These are phyloP conservation scores for Lepidocolaptes lacrymiger DNA, from an alignment of 2,797 vertebrate genomes.

Conservation along the genomic window DNA sequence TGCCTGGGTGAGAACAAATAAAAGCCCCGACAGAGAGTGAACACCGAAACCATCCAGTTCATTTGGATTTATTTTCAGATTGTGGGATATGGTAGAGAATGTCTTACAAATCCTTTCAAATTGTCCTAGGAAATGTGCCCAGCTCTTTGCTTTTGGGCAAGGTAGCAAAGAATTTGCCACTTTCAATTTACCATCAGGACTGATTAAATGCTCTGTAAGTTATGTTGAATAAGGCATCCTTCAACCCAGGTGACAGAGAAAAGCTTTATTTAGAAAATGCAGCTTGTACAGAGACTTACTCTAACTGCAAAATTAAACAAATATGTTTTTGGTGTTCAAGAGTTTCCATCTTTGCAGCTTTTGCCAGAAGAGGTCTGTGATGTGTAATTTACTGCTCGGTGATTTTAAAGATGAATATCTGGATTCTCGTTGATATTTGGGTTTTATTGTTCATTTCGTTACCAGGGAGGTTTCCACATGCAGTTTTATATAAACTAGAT, in stretches of 20 bases:
- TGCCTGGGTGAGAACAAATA: neutral
- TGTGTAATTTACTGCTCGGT: constrained; percentile 24
- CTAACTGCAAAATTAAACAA: constrained; percentile 34
- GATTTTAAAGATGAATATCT: constrained; percentile 53
- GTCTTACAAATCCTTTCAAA: neutral
- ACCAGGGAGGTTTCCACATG: constrained; percentile 10
- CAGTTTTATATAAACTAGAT: constrained; percentile 4
- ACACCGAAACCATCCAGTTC: neutral
- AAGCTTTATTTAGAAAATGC: neutral
- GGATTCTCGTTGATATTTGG: constrained; percentile 32
- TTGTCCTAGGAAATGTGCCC: neutral
- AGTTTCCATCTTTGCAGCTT: constrained; percentile 17
- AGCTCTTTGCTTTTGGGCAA: neutral
- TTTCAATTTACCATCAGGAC: neutral
- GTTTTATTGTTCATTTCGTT: constrained; percentile 41
- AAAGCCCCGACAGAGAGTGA: neutral
- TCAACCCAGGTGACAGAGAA: neutral
- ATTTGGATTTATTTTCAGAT: constrained; percentile 41
- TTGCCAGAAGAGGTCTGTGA: constrained; percentile 30
- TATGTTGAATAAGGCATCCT: neutral
- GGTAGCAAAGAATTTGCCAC: neutral
- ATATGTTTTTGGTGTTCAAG: neutral
- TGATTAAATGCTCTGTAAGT: neutral
- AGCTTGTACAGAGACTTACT: neutral
- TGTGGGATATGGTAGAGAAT: constrained; percentile 7